These are phyloP conservation scores for Kuschelorhynchus macadamiae DNA, from an alignment of 2,888 invertebrate species.

Conservation along the genomic window DNA sequence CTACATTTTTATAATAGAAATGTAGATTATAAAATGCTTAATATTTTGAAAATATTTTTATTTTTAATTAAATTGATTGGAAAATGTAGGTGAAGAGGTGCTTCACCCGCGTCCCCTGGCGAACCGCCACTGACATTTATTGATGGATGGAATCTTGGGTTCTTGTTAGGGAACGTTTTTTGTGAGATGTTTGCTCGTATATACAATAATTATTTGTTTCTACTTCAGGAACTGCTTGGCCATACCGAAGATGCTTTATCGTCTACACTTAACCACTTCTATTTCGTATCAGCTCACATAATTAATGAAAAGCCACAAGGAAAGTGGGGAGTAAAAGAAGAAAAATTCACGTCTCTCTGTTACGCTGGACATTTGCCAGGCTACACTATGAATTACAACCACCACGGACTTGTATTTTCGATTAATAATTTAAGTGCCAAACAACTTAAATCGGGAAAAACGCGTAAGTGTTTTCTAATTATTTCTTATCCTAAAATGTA, in stretches of 20 bases:
- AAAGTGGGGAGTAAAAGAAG: slow-evolving; percentile 77
- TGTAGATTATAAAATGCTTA: too few species aligned
- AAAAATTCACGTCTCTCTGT: slow-evolving; percentile 86
- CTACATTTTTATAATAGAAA: too few species aligned
- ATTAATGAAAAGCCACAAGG: slow-evolving; percentile 78
- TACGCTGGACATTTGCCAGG: slow-evolving; percentile 92
- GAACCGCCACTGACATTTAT: too few species aligned
- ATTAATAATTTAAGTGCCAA: slow-evolving; percentile 87
- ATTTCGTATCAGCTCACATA: slow-evolving; percentile 86
- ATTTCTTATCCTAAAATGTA: too few species aligned
- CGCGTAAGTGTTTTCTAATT: slow-evolving; percentile 78
- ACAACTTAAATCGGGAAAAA: slow-evolving; percentile 79
- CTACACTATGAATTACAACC: slow-evolving; percentile 91
- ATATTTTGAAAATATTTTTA: too few species aligned
- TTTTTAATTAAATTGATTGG: too few species aligned
- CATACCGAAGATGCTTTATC: slow-evolving; percentile 89
- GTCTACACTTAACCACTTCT: slow-evolving; percentile 85
- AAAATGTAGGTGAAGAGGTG: too few species aligned
- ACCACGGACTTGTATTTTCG: slow-evolving; percentile 85
- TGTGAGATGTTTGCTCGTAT: too few species aligned
- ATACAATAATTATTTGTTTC: slow-evolving; percentile 4
- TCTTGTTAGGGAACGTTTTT: too few species aligned
- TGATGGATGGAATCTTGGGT: too few species aligned
- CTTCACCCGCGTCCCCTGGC: too few species aligned
- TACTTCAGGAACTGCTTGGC: slow-evolving; percentile 79